These are phyloP conservation scores for Noctilio leporinus DNA, from an alignment of 2,113 vertebrate species.

Conservation along the genomic window DNA sequence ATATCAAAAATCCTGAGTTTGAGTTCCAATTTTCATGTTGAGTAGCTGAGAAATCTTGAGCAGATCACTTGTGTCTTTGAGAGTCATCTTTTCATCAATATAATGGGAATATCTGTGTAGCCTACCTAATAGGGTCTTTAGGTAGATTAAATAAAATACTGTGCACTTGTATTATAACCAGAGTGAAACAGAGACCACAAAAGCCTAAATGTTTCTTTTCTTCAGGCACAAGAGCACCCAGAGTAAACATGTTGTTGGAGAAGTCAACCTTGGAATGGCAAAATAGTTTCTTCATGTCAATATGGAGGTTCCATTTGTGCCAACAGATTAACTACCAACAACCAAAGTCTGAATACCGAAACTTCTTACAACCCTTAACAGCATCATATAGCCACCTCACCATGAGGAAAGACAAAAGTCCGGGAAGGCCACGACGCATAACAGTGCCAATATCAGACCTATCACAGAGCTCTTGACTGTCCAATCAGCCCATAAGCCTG, in stretches of 20 bases:
- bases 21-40: background rate
- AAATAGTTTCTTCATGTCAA: background rate
- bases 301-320: background rate
- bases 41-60: background rate
- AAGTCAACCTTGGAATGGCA: background rate
- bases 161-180: background rate
- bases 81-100: background rate
- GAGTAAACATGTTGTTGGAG: background rate
- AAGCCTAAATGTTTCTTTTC: background rate
- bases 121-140: background rate
- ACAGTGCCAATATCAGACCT: background rate
- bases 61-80: background rate
- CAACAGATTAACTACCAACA: background rate
- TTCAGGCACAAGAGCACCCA: background rate
- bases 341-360: background rate
- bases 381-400: background rate
- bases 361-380: background rate
- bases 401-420: background rate
- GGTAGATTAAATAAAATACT: background rate
- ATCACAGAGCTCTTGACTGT: background rate
- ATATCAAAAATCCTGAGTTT: background rate
- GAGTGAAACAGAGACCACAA: background rate
- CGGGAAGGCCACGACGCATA: background rate
- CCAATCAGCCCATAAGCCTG: background rate
- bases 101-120: background rate